These are phyloP conservation scores for Macrocentrus cingulum DNA, from an alignment of 1,140 invertebrate genomes.

Conservation along the genomic window DNA sequence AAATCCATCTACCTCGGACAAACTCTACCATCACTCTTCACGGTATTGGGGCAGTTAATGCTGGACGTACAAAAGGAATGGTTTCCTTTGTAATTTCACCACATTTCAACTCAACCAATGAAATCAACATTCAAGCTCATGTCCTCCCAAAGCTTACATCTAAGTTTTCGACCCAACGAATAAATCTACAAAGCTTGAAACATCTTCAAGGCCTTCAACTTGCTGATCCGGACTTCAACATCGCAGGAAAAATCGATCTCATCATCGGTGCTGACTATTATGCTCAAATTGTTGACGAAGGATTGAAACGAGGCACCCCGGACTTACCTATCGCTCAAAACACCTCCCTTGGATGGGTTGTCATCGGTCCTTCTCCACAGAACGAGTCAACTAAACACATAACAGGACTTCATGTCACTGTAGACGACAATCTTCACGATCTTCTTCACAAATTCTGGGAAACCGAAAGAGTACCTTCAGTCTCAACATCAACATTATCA, in stretches of 20 bases:
- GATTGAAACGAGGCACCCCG: not conserved
- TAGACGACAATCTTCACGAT: too few relatives aligned
- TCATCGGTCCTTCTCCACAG: slow-evolving; percentile 28
- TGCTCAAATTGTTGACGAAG: slow-evolving; percentile 8
- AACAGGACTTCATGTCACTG: too few relatives aligned
- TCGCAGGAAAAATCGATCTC: slow-evolving; percentile 14
- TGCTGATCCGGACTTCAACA: slow-evolving; percentile 9
- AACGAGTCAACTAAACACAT: too few relatives aligned
- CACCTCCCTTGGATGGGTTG: slow-evolving; percentile 38
- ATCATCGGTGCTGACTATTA: slow-evolving; percentile 25
- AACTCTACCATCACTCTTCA: not conserved
- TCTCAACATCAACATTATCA: too few relatives aligned
- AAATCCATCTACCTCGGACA: slow-evolving; percentile 24
- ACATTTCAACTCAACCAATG: not conserved
- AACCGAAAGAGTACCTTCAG: too few relatives aligned
- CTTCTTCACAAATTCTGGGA: too few relatives aligned
- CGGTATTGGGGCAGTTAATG: slow-evolving; percentile 4
- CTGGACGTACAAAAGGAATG: not conserved
- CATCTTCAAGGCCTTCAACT: slow-evolving; percentile 11
- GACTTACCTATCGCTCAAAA: slow-evolving; percentile 35
- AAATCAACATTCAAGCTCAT: not conserved
- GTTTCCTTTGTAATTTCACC: not conserved
- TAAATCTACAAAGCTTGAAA: not conserved
- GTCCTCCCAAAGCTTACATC: slow-evolving; percentile 14
- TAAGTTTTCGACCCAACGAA: not conserved